These are phyloP conservation scores for Chalcosyrphus nemorum DNA, from an alignment of 2,888 invertebrate genomes.

Conservation along the genomic window DNA sequence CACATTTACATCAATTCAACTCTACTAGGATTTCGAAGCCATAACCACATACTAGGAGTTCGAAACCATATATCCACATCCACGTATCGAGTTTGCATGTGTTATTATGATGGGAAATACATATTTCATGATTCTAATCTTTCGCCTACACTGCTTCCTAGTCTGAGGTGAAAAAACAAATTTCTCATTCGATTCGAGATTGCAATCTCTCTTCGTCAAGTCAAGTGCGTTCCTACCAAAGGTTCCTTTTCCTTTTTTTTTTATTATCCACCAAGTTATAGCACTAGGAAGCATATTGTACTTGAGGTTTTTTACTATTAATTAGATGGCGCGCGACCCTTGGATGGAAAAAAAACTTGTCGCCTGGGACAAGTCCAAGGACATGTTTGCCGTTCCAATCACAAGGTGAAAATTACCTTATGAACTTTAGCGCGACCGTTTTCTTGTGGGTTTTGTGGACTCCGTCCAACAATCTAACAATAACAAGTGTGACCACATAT, in stretches of 20 bases:
- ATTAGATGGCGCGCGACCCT: constrained; percentile 37
- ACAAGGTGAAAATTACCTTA: constrained; percentile 41
- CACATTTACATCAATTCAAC: too few relatives aligned
- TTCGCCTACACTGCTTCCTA: constrained; percentile 1
- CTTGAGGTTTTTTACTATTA: constrained; percentile 14
- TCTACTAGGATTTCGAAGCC: too few relatives aligned
- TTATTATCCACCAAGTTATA: not conserved
- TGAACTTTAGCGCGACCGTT: constrained; percentile 5
- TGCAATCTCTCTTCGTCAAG: constrained; percentile 27
- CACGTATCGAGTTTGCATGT: constrained; percentile 54
- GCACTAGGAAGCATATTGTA: not conserved
- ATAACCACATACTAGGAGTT: too few relatives aligned
- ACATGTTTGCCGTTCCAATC: constrained; percentile 37
- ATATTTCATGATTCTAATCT: constrained; percentile 41
- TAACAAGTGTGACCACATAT: not conserved
- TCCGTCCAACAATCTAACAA: not conserved
- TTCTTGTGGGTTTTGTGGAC: not conserved
- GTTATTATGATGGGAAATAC: constrained; percentile 13
- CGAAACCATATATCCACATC: not conserved
- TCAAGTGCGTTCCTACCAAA: constrained; percentile 4
- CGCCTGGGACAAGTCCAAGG: constrained; percentile 62
- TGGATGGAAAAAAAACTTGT: constrained; percentile 27
- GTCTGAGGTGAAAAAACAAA: not conserved
- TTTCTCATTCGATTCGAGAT: constrained; percentile 33
- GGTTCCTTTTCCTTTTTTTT: not conserved